These are phyloP conservation scores for Hyles lineata DNA, from an alignment of 2,888 invertebrate genomes.

Conservation along the genomic window DNA sequence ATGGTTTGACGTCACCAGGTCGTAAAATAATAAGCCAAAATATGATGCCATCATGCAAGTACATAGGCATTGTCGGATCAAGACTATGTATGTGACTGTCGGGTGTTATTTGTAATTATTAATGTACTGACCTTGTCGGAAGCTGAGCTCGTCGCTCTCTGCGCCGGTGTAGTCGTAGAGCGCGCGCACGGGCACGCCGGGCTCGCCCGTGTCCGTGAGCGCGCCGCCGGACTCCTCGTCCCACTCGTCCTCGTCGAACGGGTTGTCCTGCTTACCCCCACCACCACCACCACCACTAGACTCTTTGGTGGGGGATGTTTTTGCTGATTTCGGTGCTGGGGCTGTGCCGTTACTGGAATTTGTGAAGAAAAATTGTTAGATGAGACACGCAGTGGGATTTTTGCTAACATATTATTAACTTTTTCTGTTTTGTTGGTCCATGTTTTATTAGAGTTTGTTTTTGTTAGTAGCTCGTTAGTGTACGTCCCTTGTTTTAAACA, in stretches of 20 bases:
- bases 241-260: constrained; percentile 94
- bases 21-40: no score
- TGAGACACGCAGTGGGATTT: no score
- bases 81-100: not conserved
- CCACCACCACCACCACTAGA: constrained; percentile 50
- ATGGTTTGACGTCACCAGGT: no score
- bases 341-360: constrained; percentile 76
- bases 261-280: constrained; percentile 85
- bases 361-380: not conserved
- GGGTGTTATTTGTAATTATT: no score
- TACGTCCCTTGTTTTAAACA: no score
- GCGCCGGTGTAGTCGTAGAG: constrained; percentile 98
- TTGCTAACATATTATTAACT: no score
- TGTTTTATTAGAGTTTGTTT: no score
- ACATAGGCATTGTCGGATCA: no score
- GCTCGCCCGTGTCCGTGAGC: constrained; percentile 95
- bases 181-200: constrained; percentile 97
- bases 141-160: constrained; percentile 98
- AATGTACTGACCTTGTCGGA: constrained; percentile 95
- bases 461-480: no score
- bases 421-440: no score
- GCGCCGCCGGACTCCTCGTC: constrained; percentile 93
- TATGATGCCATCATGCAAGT: no score
- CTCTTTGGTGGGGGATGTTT: constrained; percentile 73
- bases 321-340: constrained; percentile 59